Base-by-base conservation (phyloP, 2,797 vertebrate genomes). In the Glossophaga mutica region DNA sequence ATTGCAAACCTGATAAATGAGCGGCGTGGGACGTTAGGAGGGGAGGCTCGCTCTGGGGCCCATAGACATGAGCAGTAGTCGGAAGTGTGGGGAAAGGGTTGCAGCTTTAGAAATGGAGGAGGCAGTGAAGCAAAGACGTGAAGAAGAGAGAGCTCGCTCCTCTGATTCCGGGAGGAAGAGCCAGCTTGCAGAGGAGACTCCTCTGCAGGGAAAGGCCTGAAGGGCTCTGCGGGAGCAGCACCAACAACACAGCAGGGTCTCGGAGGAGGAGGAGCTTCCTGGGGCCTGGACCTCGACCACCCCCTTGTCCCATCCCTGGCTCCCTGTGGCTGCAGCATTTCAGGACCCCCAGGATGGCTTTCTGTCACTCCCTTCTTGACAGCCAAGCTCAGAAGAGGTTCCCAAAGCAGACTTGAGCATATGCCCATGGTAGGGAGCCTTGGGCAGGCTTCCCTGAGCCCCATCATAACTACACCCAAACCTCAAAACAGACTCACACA, bases 231-330 rank as follows among this genome's bases (percentile, higher is more conserved):
- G 3, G 6, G 21, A 55, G n/a, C 22, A 10, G 42, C 87, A 4
- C 15, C 44, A 48, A 52, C 6, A 42, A 4, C 10, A 1, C 1
- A 0, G 3, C 16, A 5, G 84, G 29, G 14, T 10, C 22, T 3
- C 4, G 8, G 39, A 8, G 18, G 29, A 44, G 86, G 44, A 52
- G n/a, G 29, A 8, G 1, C 2, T 9, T 37, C 78, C 62, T 52
- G 10, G 15, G 42, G 50, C 8, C 6, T 5, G 3, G 22, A 4
- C 12, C 19, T 42, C 29, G 12, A 19, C 15, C 14, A 1, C 39
- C 7, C 37, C 37, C 4, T 4, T 15, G 34, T 22, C 83, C 76
- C 16, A 2, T 11, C 34, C 26, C 42, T 29, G 2, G 9, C 7
- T n/a, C 19, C 44, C 26, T 26, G 39, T 29, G 21, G 12, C 55